Conservation (phyloP, 2,113 vertebrate species). For the Phylloscopus trochilus region DNA sequence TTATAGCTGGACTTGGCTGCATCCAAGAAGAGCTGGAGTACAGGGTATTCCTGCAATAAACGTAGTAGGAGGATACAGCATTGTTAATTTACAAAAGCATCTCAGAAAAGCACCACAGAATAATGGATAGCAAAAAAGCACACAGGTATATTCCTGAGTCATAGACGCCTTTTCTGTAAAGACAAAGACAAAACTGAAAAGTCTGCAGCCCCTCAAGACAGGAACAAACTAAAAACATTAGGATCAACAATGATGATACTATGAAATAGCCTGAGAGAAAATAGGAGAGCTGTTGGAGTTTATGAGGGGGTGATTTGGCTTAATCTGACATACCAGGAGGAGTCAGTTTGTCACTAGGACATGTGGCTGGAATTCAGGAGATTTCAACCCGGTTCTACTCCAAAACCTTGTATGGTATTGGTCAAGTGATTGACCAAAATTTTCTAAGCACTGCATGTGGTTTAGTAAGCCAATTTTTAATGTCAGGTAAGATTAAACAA, state of each 20-base stretch:
- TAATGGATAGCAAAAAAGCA: not conserved
- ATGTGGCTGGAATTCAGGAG: rapidly evolving
- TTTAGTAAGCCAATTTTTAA: not conserved
- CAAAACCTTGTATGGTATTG: not conserved
- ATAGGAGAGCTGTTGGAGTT: not conserved
- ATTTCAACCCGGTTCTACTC: not conserved
- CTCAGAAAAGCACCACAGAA: not conserved
- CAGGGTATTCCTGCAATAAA: not conserved
- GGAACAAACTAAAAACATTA: not conserved
- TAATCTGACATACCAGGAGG: not conserved
- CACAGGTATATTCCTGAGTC: not conserved
- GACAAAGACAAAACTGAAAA: not conserved
- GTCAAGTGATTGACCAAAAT: not conserved
- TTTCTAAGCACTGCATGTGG: not conserved
- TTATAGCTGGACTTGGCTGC: not conserved
- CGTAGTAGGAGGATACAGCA: not conserved
- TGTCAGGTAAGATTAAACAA: not conserved
- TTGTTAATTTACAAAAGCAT: not conserved
- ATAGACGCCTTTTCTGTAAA: not conserved
- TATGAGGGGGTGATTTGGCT: not conserved
- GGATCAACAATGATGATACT: not conserved
- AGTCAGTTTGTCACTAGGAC: not conserved
- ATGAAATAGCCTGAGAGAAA: not conserved
- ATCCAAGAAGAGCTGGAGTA: not conserved
- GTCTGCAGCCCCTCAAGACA: not conserved